Percentiles rank a stretch among this genome's conserved stretches.
Evolutionary conservation across 1,140 invertebrate species (phyloP).

Genomic region (Plodia interpunctella): DNA sequence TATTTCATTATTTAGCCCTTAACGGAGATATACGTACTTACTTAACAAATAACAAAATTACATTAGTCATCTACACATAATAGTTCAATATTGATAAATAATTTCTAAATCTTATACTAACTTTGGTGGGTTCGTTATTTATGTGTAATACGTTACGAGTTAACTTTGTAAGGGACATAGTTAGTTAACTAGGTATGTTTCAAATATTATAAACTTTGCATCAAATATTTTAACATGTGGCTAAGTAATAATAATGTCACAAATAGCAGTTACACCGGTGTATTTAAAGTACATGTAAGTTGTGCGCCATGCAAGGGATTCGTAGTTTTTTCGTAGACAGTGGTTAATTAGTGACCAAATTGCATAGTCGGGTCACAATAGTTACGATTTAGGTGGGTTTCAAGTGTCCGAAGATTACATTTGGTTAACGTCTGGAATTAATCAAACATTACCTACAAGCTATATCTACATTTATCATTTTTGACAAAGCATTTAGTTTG

Average conservation of each 20-base stretch:
- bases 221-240: background rate
- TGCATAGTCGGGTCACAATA: background rate
- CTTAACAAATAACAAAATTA: slow-evolving; percentile 40
- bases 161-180: slow-evolving; percentile 9
- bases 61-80: slow-evolving; percentile 31
- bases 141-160: slow-evolving; percentile 29
- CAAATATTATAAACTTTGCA: background rate
- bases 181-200: background rate
- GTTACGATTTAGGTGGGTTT: slow-evolving; percentile 41
- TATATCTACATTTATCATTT: slow-evolving; percentile 40
- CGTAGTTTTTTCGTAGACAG: background rate
- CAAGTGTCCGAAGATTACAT: slow-evolving; percentile 45
- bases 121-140: slow-evolving; percentile 73
- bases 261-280: background rate
- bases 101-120: slow-evolving; percentile 68
- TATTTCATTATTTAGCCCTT: background rate
- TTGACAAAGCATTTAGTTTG: slow-evolving; percentile 23
- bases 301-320: background rate
- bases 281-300: background rate
- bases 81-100: slow-evolving; percentile 28
- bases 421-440: slow-evolving; percentile 34
- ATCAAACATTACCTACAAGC: slow-evolving; percentile 29
- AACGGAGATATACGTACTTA: background rate
- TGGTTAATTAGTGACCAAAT: background rate
- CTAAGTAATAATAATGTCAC: slow-evolving; percentile 11